Conservation (phyloP, 2,888 invertebrate species). For the Chromoteleia sp. region DNA sequence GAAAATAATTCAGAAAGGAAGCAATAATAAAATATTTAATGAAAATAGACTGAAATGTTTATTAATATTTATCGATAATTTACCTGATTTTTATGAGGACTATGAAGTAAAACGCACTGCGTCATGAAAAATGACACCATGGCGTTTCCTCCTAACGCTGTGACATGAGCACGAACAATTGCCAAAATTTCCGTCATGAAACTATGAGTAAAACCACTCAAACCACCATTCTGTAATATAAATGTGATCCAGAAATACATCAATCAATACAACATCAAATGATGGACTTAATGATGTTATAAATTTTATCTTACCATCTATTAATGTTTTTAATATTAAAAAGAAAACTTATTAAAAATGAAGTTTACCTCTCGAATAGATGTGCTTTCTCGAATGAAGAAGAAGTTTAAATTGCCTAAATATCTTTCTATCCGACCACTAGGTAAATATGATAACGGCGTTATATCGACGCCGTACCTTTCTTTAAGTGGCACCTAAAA, state of each 20-base stretch:
- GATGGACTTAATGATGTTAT: too few relatives aligned
- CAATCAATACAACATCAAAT: too few relatives aligned
- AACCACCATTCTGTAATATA: slow-evolving; percentile 90
- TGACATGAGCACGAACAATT: slow-evolving; percentile 96
- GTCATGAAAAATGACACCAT: slow-evolving; percentile 97
- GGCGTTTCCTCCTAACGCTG: slow-evolving; percentile 97
- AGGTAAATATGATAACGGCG: slow-evolving; percentile 92
- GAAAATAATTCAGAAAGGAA: too few relatives aligned
- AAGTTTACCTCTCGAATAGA: slow-evolving; percentile 91
- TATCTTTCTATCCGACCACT: slow-evolving; percentile 92
- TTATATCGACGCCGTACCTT: slow-evolving; percentile 91
- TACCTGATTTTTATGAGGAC: slow-evolving; percentile 98
- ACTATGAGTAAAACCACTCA: slow-evolving; percentile 97
- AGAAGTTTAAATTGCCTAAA: slow-evolving; percentile 95
- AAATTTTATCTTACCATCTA: too few relatives aligned
- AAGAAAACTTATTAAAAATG: not conserved
- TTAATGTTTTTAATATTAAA: too few relatives aligned
- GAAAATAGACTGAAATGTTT: not conserved
- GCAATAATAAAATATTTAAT: too few relatives aligned
- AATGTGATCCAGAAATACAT: not conserved
- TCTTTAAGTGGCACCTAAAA: slow-evolving; percentile 84
- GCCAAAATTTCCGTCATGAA: slow-evolving; percentile 97
- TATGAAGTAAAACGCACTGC: slow-evolving; percentile 95
- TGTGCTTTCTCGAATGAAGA: slow-evolving; percentile 97
- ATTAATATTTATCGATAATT: slow-evolving; percentile 1